Evolutionary conservation across 2,888 invertebrate genomes (phyloP), one percentile per base, ranked within the genome.

Genomic region (Anagyrus pseudococci): DNA sequence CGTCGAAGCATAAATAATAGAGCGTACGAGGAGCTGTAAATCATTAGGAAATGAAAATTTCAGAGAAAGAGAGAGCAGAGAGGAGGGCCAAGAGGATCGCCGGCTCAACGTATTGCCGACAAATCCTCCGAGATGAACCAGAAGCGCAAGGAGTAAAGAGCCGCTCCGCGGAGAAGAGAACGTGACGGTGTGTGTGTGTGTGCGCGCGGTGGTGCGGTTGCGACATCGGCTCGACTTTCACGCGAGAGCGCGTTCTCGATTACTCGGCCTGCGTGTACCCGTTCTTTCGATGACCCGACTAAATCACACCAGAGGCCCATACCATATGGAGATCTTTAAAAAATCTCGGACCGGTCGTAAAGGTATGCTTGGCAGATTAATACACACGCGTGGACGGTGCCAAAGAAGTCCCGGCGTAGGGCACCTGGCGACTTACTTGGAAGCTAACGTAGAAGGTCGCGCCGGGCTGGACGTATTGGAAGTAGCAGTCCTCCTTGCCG

Each of bases 401-500:
- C 17, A 43, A 20, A 17, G 15, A 43, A 33, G 13, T 33, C 33
- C 33, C 8, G 13, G 33, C 33, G 33, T 8, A 33, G 33, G 13
- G n/a, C 7, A 13, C 33, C 33, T 13, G 33, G 33, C 8, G 33
- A 8, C 54, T 8, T 7, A 95, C 96, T 87, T 96, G 95, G 82
- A 94, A 96, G 72, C 94, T 94, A 66, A 95, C 93, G 82, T 94
- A 96, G 78, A 97, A 92, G 64, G 94, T 94, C 22, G 96, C 94
- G 57, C 94, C 94, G 59, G 91, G 88, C 75, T 94, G 92, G 63
- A 96, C 94, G 84, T 92, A 94, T 84, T 97, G 96, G 81, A 88
- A 95, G 82, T 96, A 97, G 82, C 97, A 97, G 77, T 97, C 96
- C 82, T 96, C 96, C 78, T 89, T 90, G 61, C 96, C 95, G n/a